Conservation (phyloP, 2,797 vertebrate species). For the Typhlichthys subterraneus region DNA sequence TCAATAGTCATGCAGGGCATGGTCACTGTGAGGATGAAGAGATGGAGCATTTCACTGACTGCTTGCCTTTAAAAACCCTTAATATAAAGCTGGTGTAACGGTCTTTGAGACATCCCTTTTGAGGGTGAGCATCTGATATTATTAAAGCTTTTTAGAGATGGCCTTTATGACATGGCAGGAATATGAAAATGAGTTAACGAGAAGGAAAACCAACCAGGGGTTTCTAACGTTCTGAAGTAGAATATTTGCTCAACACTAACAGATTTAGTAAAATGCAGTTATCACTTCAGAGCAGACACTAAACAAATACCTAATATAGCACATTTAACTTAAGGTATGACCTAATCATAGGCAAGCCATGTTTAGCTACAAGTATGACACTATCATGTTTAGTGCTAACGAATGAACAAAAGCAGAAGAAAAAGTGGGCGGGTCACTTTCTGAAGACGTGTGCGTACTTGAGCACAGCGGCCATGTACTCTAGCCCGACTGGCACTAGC, state of each 20-base stretch:
- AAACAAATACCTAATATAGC: not conserved
- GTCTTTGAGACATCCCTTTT: not conserved
- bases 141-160: no score
- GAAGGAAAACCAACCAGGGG: no score
- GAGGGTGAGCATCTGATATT: not conserved
- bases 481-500: constrained; percentile 54
- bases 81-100: constrained; percentile 2
- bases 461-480: constrained; percentile 45
- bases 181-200: no score
- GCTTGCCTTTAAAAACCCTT: not conserved
- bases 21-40: constrained; percentile 72
- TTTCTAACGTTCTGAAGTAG: no score
- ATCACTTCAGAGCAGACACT: no score
- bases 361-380: not conserved
- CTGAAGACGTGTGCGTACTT: constrained; percentile 8
- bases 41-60: constrained; percentile 54
- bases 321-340: constrained; percentile 2
- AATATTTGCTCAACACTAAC: no score
- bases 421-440: constrained; percentile 22
- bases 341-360: constrained; percentile 4
- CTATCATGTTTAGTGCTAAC: constrained; percentile 8
- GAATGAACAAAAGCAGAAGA: constrained; percentile 22
- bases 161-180: no score
- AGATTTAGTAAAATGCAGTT: no score
- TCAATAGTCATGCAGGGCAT: constrained; percentile 75